Base-by-base conservation (phyloP, 2,113 vertebrate species). In the Brachyhypopomus occidentalis region DNA sequence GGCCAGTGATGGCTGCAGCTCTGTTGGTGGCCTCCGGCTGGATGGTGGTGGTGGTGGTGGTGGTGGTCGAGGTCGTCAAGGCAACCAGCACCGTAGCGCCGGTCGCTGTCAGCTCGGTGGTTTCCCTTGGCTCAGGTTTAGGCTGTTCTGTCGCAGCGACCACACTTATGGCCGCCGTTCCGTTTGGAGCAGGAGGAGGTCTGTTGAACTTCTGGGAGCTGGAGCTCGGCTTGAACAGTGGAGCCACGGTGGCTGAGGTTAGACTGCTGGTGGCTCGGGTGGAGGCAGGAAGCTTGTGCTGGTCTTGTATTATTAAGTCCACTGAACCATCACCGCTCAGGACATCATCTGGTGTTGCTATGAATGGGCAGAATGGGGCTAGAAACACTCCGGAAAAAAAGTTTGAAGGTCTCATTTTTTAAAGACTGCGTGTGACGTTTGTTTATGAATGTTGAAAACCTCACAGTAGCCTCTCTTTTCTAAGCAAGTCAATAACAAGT, bases 251-350 rank as follows among this genome's bases (percentile, higher is more conserved):
- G 23, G 85, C 62, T 30, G 81, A 6, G 34, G 20, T 27, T 1
- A 52, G 34, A 0, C 45, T 45, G 8, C 1, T 66, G 4, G 83
- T 77, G 0, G 11, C 30, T 23, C 45, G 70, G 17, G 70, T 73
- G 0, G 2, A 75, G 25, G 78, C 52, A 66, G 84, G 71, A 27
- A 79, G 62, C 2, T 85, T 87, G 27, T 94, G 94, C 84, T 95
- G 94, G 80, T 96, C 94, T 81, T 95, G 94, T 1, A 95, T 92
- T 83, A 96, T 89, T 89, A 96, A 85, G 78, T 95, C 94, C 82
- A 94, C 89, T 0, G 94, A 89, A 2, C 87, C 93, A 36, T 96
- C 95, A 9, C 94, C 95, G 0, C 94, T 96, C 88, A 93, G 91
- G 22, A 92, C 70, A 59, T 95, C 94, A 0, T 95, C 94, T 0